Evolutionary conservation across 2,797 vertebrate genomes (phyloP).

Genomic region (Pseudochirops cupreus): DNA sequence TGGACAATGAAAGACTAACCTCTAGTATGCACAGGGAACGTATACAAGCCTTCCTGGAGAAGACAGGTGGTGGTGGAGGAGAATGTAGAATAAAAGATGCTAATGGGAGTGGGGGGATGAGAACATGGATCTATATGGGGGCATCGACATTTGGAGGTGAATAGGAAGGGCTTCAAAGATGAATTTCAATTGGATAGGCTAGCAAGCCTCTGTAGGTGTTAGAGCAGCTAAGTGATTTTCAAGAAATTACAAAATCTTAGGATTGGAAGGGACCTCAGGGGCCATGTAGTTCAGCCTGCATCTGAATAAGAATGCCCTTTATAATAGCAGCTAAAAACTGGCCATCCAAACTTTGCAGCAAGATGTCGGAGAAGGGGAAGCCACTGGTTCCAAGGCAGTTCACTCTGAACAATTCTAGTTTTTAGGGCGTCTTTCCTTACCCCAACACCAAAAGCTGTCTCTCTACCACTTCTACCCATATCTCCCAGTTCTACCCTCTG

Average conservation of each 20-base stretch:
- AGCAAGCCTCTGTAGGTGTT: not conserved
- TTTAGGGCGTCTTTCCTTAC: not conserved
- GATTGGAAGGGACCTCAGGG: not conserved
- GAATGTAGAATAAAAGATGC: not conserved
- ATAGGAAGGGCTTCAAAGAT: not conserved
- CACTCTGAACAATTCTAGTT: not conserved
- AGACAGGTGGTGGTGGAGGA: not conserved
- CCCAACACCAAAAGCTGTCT: not conserved
- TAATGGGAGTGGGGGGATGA: not conserved
- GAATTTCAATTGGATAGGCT: not conserved
- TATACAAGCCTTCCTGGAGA: not conserved
- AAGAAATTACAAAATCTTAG: not conserved
- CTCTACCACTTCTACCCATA: not conserved
- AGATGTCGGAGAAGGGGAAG: not conserved
- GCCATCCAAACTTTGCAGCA: not conserved
- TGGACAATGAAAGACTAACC: not conserved
- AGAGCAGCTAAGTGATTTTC: not conserved
- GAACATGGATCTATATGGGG: not conserved
- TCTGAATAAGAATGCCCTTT: not conserved
- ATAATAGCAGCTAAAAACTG: not conserved
- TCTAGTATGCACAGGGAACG: not conserved
- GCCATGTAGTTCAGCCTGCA: not conserved
- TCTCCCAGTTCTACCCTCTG: not conserved
- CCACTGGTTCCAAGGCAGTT: not conserved
- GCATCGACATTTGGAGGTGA: not conserved